Evolutionary conservation across 1,140 invertebrate genomes (phyloP).

Genomic region (Hyles euphorbiae): DNA sequence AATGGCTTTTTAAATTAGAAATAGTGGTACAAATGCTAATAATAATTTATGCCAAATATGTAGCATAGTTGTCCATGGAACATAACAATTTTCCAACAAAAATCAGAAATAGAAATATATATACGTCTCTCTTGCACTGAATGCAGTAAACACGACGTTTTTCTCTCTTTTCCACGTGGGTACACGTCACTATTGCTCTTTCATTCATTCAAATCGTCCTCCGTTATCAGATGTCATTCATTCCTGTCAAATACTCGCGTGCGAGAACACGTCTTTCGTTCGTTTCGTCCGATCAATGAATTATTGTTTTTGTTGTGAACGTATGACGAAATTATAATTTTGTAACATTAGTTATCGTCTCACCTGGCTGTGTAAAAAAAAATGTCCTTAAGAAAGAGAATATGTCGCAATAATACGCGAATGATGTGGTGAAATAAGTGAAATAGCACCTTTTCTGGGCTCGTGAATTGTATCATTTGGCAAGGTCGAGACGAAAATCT

Average conservation of each 20-base stretch:
- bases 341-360: conserved; percentile 22
- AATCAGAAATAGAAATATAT: too few species aligned
- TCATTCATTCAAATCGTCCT: not conserved
- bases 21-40: too few species aligned
- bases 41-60: too few species aligned
- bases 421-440: conserved; percentile 28
- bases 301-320: conserved; percentile 63
- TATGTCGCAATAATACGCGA: conserved; percentile 36
- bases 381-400: conserved; percentile 30
- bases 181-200: too few species aligned
- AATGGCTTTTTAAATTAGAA: too few species aligned
- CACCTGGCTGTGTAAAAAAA: conserved; percentile 20
- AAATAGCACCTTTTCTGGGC: conserved; percentile 26
- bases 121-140: too few species aligned
- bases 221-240: conserved; percentile 24
- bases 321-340: conserved; percentile 29
- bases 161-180: too few species aligned
- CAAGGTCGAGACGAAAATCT: conserved; percentile 43
- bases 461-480: conserved; percentile 48
- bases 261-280: conserved; percentile 33
- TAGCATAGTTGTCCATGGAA: too few species aligned
- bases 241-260: conserved; percentile 53
- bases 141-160: too few species aligned
- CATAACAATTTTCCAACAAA: too few species aligned
- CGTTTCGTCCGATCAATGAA: conserved; percentile 44